Evolutionary conservation across 2,113 vertebrate genomes (phyloP).

Genomic region (Seriola aureovittata): DNA sequence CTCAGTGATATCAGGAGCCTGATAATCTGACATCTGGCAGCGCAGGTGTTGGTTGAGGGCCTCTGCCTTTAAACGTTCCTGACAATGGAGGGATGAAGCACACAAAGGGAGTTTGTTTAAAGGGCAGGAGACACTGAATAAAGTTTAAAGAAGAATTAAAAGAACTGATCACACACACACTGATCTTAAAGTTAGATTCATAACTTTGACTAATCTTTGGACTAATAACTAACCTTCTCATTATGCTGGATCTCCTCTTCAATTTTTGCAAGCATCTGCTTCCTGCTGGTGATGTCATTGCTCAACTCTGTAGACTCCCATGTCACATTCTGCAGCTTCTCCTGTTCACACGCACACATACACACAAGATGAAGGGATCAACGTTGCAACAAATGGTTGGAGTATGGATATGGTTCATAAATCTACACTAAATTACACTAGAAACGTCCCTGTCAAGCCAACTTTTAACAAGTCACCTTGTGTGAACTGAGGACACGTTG

Average conservation of each 20-base stretch:
- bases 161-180: neutral
- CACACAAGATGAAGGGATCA: neutral
- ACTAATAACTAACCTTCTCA: slow-evolving; percentile 52
- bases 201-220: neutral
- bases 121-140: neutral
- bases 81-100: neutral
- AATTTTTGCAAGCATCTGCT: slow-evolving; percentile 42
- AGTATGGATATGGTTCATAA: neutral
- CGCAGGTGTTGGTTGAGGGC: slow-evolving; percentile 48
- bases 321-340: slow-evolving; percentile 52
- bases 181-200: neutral
- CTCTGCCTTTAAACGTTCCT: slow-evolving; percentile 61
- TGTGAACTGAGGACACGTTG: slow-evolving; percentile 51
- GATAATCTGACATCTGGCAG: slow-evolving; percentile 52
- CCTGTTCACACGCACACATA: slow-evolving; percentile 44
- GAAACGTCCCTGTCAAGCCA: neutral
- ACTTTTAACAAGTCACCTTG: slow-evolving; percentile 51
- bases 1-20: slow-evolving; percentile 46
- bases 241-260: slow-evolving; percentile 24
- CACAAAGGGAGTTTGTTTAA: neutral
- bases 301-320: slow-evolving; percentile 50
- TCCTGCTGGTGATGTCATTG: slow-evolving; percentile 50
- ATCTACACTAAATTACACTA: neutral
- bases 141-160: neutral
- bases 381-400: neutral